Percentiles rank a stretch among this genome's conserved stretches.
Conservation (phyloP, 92 coral and sea anemone genomes). For the Paramuricea clavata region DNA sequence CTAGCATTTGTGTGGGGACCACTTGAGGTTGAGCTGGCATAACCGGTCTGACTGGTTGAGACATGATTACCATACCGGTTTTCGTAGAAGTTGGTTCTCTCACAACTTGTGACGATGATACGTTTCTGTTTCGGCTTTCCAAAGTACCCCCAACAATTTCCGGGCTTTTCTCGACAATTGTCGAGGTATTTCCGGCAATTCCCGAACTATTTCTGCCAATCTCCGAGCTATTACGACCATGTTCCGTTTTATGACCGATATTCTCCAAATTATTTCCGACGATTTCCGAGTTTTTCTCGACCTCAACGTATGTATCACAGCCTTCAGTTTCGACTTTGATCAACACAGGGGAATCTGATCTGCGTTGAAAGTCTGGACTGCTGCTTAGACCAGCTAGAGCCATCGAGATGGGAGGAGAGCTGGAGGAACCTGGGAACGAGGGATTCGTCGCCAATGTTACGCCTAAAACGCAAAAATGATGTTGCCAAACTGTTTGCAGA, state of each 20-base stretch:
- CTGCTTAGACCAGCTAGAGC: neutral
- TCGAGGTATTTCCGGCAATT: neutral
- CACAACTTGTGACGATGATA: neutral
- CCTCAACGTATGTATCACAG: neutral
- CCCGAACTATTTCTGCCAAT: neutral
- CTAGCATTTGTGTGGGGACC: neutral
- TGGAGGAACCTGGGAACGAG: constrained; percentile 9
- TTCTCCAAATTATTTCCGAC: neutral
- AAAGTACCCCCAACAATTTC: neutral
- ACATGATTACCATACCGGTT: neutral
- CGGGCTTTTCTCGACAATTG: neutral
- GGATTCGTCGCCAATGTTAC: neutral
- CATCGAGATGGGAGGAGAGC: constrained; percentile 39
- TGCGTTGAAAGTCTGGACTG: neutral
- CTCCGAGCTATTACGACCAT: no score
- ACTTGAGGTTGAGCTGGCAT: neutral
- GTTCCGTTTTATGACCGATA: no score
- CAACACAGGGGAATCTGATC: constrained; percentile 5
- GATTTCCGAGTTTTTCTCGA: constrained; percentile 1
- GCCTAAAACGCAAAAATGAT: constrained; percentile 8
- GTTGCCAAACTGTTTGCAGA: no score
- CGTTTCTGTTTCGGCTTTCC: neutral
- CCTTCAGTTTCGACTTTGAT: constrained; percentile 29
- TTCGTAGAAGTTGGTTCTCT: neutral
- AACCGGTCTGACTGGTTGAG: neutral